These are phyloP conservation scores for Balearica regulorum DNA, from an alignment of 2,797 vertebrate genomes.

Conservation along the genomic window DNA sequence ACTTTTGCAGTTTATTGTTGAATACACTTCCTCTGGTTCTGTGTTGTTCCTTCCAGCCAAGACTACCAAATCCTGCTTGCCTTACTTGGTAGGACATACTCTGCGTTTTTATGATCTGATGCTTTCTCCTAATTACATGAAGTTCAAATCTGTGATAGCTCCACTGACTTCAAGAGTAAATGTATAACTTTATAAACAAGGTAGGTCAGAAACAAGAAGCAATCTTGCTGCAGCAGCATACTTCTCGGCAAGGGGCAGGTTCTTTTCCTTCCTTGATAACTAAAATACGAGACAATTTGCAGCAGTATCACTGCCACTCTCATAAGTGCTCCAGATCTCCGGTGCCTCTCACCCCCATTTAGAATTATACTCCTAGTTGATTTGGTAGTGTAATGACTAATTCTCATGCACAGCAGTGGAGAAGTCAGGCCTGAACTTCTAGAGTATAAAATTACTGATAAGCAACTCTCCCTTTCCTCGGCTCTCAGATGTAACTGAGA, in stretches of 20 bases:
- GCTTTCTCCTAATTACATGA: slow-evolving; percentile 11
- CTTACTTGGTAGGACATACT: neutral
- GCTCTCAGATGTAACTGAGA: slow-evolving; percentile 28
- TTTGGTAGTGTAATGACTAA: slow-evolving; percentile 1
- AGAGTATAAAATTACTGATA: slow-evolving; percentile 32
- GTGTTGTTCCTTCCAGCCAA: neutral
- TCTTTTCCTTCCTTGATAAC: neutral
- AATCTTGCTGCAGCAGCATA: slow-evolving; percentile 6
- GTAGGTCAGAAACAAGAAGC: neutral
- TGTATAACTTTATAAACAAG: slow-evolving; percentile 50
- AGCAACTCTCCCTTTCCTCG: slow-evolving; percentile 3
- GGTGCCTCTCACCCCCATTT: neutral
- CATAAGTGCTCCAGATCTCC: neutral
- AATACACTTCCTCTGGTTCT: neutral
- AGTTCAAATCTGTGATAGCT: slow-evolving; percentile 1
- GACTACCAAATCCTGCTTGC: neutral
- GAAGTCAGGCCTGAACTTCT: neutral
- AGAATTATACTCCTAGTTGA: neutral
- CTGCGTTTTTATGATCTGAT: slow-evolving; percentile 8
- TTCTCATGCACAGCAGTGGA: neutral
- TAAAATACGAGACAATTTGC: neutral
- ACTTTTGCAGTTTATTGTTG: neutral
- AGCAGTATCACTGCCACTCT: neutral
- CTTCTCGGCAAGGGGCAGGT: neutral
- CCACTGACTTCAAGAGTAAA: slow-evolving; percentile 36